Evolutionary conservation across 2,797 vertebrate genomes (phyloP).

Genomic region (Coracias cyanogaster): DNA sequence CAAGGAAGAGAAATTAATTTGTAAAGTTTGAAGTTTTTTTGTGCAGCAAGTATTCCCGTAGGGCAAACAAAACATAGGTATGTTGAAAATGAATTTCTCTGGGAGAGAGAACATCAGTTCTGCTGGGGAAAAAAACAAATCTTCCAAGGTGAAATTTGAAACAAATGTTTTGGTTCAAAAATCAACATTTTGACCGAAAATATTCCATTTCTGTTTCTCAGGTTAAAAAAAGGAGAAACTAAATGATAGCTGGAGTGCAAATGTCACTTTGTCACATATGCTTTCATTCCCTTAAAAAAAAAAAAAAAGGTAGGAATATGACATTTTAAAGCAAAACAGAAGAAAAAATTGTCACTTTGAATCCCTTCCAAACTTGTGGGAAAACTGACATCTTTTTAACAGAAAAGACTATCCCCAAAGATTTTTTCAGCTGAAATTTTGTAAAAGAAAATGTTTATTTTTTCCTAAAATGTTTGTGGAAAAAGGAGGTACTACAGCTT

Average conservation of each 20-base stretch:
- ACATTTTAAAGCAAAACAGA: slow-evolving; percentile 41
- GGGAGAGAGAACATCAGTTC: not conserved
- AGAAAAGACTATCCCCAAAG: slow-evolving; percentile 21
- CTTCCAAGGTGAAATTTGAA: not conserved
- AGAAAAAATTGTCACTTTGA: slow-evolving; percentile 28
- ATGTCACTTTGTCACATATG: not conserved
- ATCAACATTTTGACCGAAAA: slow-evolving; percentile 17
- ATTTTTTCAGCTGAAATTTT: slow-evolving; percentile 34
- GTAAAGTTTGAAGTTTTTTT: not conserved
- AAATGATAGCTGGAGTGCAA: slow-evolving; percentile 38
- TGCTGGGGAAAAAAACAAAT: not conserved
- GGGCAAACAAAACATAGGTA: not conserved
- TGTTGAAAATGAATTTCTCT: not conserved
- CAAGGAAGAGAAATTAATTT: not conserved
- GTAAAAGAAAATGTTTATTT: not conserved
- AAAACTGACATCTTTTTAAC: slow-evolving; percentile 55
- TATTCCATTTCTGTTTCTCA: slow-evolving; percentile 13
- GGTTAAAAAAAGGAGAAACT: not conserved
- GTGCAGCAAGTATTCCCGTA: not conserved
- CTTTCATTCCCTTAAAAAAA: slow-evolving; percentile 28
- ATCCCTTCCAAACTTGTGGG: slow-evolving; percentile 40
- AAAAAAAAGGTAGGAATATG: not conserved
- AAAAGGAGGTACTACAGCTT: not conserved
- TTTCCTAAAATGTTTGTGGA: not conserved
- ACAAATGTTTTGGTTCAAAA: slow-evolving; percentile 33